Evolutionary conservation across 2,113 vertebrate species (phyloP).

Genomic region (Circaetus cinerascens): DNA sequence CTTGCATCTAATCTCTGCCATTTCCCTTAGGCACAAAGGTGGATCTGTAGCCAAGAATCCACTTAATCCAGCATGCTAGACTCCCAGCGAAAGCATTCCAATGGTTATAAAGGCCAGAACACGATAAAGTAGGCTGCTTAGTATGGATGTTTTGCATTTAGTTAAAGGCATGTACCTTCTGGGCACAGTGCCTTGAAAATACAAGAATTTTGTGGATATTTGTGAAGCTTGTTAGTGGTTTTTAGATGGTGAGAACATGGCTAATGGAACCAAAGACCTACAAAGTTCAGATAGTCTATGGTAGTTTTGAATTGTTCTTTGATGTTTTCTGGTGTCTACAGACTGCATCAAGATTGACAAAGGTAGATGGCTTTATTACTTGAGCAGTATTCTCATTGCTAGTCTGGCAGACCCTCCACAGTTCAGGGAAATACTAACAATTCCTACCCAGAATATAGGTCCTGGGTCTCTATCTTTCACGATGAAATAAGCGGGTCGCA

Average conservation of each 20-base stretch:
- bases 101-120: slow-evolving; percentile 1
- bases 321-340: not conserved
- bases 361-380: not conserved
- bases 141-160: not conserved
- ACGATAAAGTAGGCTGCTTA: not conserved
- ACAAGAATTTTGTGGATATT: not conserved
- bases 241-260: not conserved
- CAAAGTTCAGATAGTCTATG: not conserved
- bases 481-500: not conserved
- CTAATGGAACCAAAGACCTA: not conserved
- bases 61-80: slow-evolving; percentile 35
- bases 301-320: not conserved
- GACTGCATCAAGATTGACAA: not conserved
- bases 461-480: not conserved
- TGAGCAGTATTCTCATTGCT: not conserved
- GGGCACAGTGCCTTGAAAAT: not conserved
- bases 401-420: not conserved
- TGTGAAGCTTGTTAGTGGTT: not conserved
- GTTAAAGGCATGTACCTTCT: not conserved
- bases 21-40: slow-evolving; percentile 46
- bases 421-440: not conserved
- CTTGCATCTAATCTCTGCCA: slow-evolving; percentile 28
- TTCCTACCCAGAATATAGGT: not conserved
- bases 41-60: slow-evolving; percentile 47
- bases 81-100: slow-evolving; percentile 42